Conservation (phyloP, 2,797 vertebrate genomes). For the Enteromius thamalakanensis region DNA sequence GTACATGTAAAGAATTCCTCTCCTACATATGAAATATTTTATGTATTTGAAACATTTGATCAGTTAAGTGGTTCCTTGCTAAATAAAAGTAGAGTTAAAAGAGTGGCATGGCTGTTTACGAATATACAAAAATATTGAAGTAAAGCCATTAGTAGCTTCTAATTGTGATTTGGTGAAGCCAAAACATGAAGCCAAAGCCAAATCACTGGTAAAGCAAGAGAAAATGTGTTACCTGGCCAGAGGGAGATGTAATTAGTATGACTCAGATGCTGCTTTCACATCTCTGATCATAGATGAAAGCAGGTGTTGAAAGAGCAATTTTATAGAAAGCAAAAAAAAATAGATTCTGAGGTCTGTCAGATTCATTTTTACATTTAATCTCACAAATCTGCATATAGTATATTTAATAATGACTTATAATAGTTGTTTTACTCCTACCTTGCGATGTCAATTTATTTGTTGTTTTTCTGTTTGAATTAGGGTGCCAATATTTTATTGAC, state of each 20-base stretch:
- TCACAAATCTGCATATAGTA: neutral
- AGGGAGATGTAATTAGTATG: slow-evolving; percentile 31
- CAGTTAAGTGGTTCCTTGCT: neutral
- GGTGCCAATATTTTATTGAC: slow-evolving; percentile 89
- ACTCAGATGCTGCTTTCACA: slow-evolving; percentile 19
- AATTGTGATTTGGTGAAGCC: neutral
- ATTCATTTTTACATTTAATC: slow-evolving; percentile 14
- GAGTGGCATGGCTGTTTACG: no score
- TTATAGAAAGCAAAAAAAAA: neutral
- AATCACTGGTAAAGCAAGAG: neutral
- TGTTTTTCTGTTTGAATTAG: slow-evolving; percentile 71
- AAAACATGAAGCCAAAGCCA: neutral
- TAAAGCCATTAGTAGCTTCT: neutral
- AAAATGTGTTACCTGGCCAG: slow-evolving; percentile 34
- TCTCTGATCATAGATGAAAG: slow-evolving; percentile 51
- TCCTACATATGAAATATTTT: neutral
- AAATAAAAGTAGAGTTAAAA: no score
- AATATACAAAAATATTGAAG: neutral
- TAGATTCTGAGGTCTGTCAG: slow-evolving; percentile 1
- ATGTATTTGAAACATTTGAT: neutral
- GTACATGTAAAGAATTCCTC: neutral
- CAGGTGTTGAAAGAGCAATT: slow-evolving; percentile 25
- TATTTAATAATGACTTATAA: neutral
- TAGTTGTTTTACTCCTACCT: neutral
- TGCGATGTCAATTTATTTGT: neutral